Evolutionary conservation across 2,797 vertebrate species (phyloP), one percentile per base, ranked within the genome.

Genomic region (Cossypha caffra): DNA sequence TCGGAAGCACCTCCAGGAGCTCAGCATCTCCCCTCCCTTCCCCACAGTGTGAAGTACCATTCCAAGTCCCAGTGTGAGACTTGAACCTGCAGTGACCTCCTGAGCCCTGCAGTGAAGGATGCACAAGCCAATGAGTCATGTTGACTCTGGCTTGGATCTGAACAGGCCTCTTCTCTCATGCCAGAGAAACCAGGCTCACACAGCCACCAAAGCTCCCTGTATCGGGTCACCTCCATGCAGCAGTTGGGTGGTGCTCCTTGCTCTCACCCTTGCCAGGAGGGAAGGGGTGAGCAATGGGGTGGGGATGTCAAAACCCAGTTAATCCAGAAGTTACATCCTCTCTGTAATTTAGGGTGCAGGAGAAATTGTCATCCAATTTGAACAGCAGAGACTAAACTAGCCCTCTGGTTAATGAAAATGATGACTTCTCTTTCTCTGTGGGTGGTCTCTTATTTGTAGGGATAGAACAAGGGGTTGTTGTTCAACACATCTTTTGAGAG

Each of bases 131-230:
- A 21, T 96, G 96, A 97, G 87, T 96, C 93, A 95, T 95, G 94
- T 96, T 97, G 96, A 96, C 94, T 96, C 96, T 96, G 95, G 95
- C 96, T 91, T 88, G 91, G 55, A 88, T 97, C 62, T 95, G 84
- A 95, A 93, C 43, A 43, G 64, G 87, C 93, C 79, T 97, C 95
- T 90, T 86, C 89, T 94, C 76, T 96, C 93, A 86, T 84, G 57
- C 69, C 91, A 94, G 66, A 97, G 94, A 96, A 96, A 95, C 82
- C 91, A 96, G 33, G 55, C 93, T 91, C 87, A 94, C 85, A 86
- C 69, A 95, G 87, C 89, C 80, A 81, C 8, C 11, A 18, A 81
- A 26, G 16, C 5, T 88, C 55, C 90, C 90, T 64, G 66, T 72
- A 38, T 91, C 19, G 11, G 82, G 77, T 89, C 86, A 86, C 75